Evolutionary conservation across 2,113 vertebrate genomes (phyloP), one percentile per base, ranked within the genome.

Genomic region (Verasper variegatus): DNA sequence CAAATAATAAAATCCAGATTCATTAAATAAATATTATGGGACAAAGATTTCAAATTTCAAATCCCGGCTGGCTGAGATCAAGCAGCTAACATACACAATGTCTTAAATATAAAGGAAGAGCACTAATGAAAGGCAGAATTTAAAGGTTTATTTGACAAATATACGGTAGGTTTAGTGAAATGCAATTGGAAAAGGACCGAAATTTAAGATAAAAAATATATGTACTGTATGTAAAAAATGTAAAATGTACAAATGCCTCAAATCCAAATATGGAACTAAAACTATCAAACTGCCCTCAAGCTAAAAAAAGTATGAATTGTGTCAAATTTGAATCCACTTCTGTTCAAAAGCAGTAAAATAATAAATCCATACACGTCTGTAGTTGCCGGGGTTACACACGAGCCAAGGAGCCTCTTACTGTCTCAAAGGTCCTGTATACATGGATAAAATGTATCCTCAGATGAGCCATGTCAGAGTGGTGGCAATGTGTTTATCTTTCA

Each of bases 401-500:
- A 56, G 45, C 7, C 54, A 42, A 8, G 75, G 52, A 75, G 59
- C 58, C 13, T 71, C n/a, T 51, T 56, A 67, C 82, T 66, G 74
- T 80, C 83, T 79, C 67, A 45, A 20, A 69, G 80, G 78, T 79
- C 68, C 67, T 40, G 5, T 81, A 64, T 60, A 81, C 74, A 66
- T 42, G 74, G 63, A 78, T 76, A 72, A 83, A 85, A 88, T 75
- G 61, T 4, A 82, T 78, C 76, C 68, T 35, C 31, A 86, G 90
- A 90, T 78, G 81, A 86, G 82, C 67, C 71, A 68, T 86, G 85
- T 76, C 82, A 85, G 74, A 79, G 72, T 66, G 71, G 77, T 82
- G 83, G 84, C 75, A 62, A 51, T 65, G 70, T 91, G 82, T 93
- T 92, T 93, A 89, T 85, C 63, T 79, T 89, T 68, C 70, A 81